Conservation (phyloP, 2,113 vertebrate species). For the Coregonus clupeaformis region DNA sequence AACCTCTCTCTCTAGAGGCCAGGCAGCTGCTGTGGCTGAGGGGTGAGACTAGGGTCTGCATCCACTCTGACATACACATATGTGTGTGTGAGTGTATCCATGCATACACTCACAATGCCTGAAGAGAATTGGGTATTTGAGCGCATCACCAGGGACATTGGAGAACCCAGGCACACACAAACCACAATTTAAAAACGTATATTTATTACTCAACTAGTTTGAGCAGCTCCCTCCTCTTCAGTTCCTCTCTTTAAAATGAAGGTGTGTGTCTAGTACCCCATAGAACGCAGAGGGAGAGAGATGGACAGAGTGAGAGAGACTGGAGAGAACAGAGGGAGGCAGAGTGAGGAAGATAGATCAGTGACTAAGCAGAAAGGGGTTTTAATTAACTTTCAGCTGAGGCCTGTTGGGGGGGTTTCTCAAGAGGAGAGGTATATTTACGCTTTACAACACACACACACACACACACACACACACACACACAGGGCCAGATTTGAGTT, state of each 20-base stretch:
- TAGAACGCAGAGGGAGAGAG: too few species aligned
- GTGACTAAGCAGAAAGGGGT: neutral
- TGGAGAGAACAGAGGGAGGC: too few species aligned
- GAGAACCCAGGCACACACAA: neutral
- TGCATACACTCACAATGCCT: neutral
- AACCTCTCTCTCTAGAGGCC: neutral
- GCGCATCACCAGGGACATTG: neutral
- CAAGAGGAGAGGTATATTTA: slow-evolving; percentile 11
- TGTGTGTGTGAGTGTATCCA: neutral
- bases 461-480: too few species aligned
- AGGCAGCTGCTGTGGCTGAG: slow-evolving; percentile 29
- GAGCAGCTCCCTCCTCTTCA: too few species aligned
- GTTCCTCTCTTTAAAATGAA: too few species aligned
- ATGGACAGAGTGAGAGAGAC: slow-evolving; percentile 10
- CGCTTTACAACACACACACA: neutral
- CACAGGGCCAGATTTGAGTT: neutral
- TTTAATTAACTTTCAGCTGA: slow-evolving; percentile 39
- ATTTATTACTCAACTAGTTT: too few species aligned
- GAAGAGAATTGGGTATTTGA: neutral
- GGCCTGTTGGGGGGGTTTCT: slow-evolving; percentile 10
- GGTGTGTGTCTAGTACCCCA: too few species aligned
- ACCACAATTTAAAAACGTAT: too few species aligned
- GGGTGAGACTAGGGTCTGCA: slow-evolving; percentile 35
- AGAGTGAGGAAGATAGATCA: neutral
- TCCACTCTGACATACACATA: neutral